Evolutionary conservation across 2,797 vertebrate genomes (phyloP).

Genomic region (Neosalanx taihuensis): DNA sequence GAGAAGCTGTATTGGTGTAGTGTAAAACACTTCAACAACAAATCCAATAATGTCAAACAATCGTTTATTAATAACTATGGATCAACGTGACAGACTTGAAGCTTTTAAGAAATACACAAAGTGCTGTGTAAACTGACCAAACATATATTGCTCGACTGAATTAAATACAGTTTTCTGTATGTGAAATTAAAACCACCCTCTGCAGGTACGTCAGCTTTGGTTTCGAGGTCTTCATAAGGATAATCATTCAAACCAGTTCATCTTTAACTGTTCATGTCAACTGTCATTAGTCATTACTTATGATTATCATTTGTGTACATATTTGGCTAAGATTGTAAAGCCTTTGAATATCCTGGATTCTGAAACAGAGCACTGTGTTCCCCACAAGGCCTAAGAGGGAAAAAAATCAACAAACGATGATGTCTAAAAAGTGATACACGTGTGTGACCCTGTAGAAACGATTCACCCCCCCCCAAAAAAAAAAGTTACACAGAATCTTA

Average conservation of each 20-base stretch:
- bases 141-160: slow-evolving; percentile 99
- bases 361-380: slow-evolving; percentile 59
- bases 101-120: slow-evolving; percentile 99
- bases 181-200: slow-evolving; percentile 88
- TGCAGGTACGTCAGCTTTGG: slow-evolving; percentile 98
- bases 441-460: slow-evolving; percentile 80
- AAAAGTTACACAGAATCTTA: slow-evolving; percentile 76
- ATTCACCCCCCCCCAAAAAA: slow-evolving; percentile 62
- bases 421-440: slow-evolving; percentile 66
- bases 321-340: slow-evolving; percentile 83
- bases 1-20: background rate
- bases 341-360: slow-evolving; percentile 64
- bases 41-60: slow-evolving; percentile 90
- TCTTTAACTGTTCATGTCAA: slow-evolving; percentile 51
- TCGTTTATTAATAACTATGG: slow-evolving; percentile 98
- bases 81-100: slow-evolving; percentile 99
- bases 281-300: slow-evolving; percentile 64
- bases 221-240: slow-evolving; percentile 90
- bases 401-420: slow-evolving; percentile 44
- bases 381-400: slow-evolving; percentile 65
- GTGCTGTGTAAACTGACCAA: slow-evolving; percentile 97
- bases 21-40: slow-evolving; percentile 28
- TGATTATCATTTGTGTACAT: slow-evolving; percentile 53
- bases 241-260: slow-evolving; percentile 57
- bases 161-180: slow-evolving; percentile 91